These are phyloP conservation scores for Capitulum mitella DNA, from an alignment of 2,888 invertebrate genomes.

Conservation along the genomic window DNA sequence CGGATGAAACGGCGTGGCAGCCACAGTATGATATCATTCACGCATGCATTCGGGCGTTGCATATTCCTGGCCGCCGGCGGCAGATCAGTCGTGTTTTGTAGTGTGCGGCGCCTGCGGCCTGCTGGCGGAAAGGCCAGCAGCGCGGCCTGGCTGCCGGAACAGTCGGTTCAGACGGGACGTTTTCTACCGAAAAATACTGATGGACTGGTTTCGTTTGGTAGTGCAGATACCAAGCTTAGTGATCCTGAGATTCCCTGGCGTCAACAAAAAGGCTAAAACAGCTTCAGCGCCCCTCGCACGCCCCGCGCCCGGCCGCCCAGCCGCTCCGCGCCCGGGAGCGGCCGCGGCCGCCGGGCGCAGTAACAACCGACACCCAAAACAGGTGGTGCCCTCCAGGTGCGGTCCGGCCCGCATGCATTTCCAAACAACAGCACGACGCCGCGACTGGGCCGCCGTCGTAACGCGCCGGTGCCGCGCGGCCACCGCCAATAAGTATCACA, in stretches of 20 bases:
- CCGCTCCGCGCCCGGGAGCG: not conserved
- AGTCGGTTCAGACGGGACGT: not conserved
- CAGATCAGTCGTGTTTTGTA: not conserved
- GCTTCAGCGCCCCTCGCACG: not conserved
- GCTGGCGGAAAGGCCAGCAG: not conserved
- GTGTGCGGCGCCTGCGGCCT: too few relatives aligned
- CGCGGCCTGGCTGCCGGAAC: not conserved
- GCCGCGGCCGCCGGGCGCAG: not conserved
- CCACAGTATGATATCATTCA: not conserved
- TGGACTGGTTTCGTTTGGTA: not conserved
- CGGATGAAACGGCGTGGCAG: not conserved
- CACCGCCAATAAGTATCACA: not conserved
- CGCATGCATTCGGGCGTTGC: not conserved
- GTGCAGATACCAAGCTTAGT: not conserved
- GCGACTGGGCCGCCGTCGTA: not conserved
- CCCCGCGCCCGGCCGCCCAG: not conserved
- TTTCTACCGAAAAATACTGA: conserved; percentile 14
- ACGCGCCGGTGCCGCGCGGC: not conserved
- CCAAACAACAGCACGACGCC: not conserved
- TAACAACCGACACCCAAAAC: not conserved
- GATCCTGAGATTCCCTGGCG: conserved; percentile 14
- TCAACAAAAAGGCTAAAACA: conserved; percentile 19
- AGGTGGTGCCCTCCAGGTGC: not conserved
- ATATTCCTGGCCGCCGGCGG: not conserved
- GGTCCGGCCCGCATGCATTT: not conserved